Conservation (phyloP, 2,797 vertebrate species). For the Acestrorhynchus altus region DNA sequence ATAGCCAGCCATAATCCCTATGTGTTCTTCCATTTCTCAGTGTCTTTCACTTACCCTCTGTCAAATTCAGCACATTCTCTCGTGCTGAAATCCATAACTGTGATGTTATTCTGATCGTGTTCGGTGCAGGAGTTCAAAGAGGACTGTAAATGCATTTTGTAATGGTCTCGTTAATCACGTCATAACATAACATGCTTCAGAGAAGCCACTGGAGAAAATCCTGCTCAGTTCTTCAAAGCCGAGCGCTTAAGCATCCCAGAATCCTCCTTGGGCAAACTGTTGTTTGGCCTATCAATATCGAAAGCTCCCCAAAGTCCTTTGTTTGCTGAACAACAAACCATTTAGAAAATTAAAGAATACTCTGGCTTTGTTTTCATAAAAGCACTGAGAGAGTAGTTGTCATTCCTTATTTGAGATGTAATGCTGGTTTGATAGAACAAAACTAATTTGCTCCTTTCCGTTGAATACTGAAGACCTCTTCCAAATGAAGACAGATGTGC, state of each 20-base stretch:
- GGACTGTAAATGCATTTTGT: constrained; percentile 72
- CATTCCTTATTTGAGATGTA: constrained; percentile 10
- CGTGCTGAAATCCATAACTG: constrained; percentile 50
- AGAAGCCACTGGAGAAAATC: constrained; percentile 74
- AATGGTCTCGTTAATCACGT: constrained; percentile 77
- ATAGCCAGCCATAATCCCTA: not conserved
- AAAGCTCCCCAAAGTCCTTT: constrained; percentile 47
- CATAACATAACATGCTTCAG: constrained; percentile 65
- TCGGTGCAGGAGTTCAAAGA: constrained; percentile 74
- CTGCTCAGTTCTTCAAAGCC: constrained; percentile 77
- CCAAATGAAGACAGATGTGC: not conserved
- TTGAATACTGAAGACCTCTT: not conserved
- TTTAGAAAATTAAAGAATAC: constrained; percentile 18
- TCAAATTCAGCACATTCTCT: constrained; percentile 40
- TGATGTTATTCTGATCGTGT: constrained; percentile 68
- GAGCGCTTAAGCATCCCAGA: constrained; percentile 59
- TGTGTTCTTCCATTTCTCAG: constrained; percentile 18
- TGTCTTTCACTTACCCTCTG: constrained; percentile 46
- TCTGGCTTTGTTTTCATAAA: not conserved
- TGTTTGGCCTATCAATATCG: constrained; percentile 49
- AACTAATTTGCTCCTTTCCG: constrained; percentile 10
- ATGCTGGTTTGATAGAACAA: constrained; percentile 5
- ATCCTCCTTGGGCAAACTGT: constrained; percentile 60
- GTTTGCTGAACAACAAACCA: constrained; percentile 42
- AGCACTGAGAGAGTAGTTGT: not conserved